Evolutionary conservation across 2,888 invertebrate genomes (phyloP), one percentile per base, ranked within the genome.

Genomic region (Lasioglossum leucozonium): DNA sequence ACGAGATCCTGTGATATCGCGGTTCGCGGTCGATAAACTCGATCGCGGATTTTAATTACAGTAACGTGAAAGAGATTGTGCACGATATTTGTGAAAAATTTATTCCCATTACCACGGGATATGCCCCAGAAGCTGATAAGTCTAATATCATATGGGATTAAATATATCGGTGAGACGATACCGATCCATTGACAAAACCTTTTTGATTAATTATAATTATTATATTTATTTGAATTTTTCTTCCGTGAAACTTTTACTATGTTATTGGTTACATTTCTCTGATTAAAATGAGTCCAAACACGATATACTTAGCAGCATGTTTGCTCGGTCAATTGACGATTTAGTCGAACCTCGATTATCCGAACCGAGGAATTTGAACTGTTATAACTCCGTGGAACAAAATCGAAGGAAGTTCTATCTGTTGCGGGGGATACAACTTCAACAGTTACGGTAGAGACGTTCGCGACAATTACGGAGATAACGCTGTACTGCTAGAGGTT

Each of bases 401-500:
- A 42, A 4, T 44, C 16, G 13, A 4, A 44, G 44, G 16, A 44
- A 16, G 44, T 44, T 44, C 16, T 44, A 16, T 44, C 44, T 44
- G 0, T 51, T 22, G 47, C 8, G 47, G 8, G 47, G 47, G 16
- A n/a, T 22, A 22, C 22, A 51, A 51, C 2, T 8, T 51, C 8
- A 2, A 51, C 47, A 22, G 47, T 22, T 22, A 51, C 2, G 8
- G 47, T 51, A 8, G 47, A 51, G 8, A 22, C 2, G 8, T 51
- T 22, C 47, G 47, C 47, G 47, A 51, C 47, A 51, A 22, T 51
- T 51, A 22, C 47, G 22, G 22, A 51, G 30, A 62, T 1, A 62
- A 8, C 34, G 8, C 62, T 62, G 16, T 67, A 72, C 4, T n/a
- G 44, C 30, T n/a, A 93, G 92, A 75, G 58, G 42, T 95, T 95